Evolutionary conservation across 2,888 invertebrate species (phyloP).

Genomic region (Entomobrya proxima): DNA sequence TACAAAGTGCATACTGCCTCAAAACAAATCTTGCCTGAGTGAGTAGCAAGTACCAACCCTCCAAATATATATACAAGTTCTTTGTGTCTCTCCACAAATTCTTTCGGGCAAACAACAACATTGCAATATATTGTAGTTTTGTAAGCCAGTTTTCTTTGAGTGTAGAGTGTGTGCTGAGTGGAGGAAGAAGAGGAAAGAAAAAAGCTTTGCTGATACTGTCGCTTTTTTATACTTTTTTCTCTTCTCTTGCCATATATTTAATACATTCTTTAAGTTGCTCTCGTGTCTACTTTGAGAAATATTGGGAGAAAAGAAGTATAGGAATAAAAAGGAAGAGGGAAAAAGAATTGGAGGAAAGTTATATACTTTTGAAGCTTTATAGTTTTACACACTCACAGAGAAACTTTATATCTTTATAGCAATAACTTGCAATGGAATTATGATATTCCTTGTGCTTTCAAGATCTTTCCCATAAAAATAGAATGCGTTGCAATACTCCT

Average conservation of each 20-base stretch:
- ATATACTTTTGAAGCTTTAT: too few relatives aligned
- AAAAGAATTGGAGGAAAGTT: not conserved
- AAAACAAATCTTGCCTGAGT: not conserved
- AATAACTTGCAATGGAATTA: not conserved
- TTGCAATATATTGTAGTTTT: conserved; percentile 10
- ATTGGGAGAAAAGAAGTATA: conserved; percentile 1
- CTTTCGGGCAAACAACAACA: conserved; percentile 8
- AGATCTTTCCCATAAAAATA: not conserved
- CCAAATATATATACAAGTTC: not conserved
- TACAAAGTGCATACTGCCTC: not conserved
- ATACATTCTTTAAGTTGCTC: not conserved
- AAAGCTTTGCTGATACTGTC: conserved; percentile 29
- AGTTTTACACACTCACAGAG: too few relatives aligned
- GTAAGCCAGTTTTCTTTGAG: conserved; percentile 24
- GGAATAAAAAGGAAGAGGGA: not conserved
- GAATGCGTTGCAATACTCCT: conserved; percentile 4
- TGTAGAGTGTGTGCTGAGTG: conserved; percentile 3
- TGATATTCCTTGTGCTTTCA: conserved; percentile 10
- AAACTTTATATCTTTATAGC: not conserved
- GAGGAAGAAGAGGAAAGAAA: conserved; percentile 1
- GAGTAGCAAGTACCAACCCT: too few relatives aligned
- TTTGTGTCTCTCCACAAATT: too few relatives aligned
- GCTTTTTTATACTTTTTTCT: conserved; percentile 7
- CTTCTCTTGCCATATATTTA: not conserved
- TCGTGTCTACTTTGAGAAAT: not conserved